Evolutionary conservation across 53 echinoderm and acorn worm genomes (phyloP).

Genomic region (Echinarachnius parma): DNA sequence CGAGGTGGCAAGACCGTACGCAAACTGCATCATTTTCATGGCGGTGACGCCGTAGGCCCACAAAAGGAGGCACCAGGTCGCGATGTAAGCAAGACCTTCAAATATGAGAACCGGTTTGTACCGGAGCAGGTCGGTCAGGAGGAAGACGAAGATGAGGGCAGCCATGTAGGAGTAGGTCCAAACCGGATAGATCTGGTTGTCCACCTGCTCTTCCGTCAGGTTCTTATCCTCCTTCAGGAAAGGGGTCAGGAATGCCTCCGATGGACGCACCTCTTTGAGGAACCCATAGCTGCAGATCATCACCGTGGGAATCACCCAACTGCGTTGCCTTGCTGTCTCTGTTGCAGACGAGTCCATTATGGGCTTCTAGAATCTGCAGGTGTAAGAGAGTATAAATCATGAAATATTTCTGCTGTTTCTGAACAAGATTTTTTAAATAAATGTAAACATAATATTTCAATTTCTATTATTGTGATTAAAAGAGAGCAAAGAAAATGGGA

Average conservation of each 20-base stretch:
- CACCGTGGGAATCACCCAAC: constrained; percentile 74
- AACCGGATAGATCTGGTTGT: constrained; percentile 76
- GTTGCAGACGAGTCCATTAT: too few relatives aligned
- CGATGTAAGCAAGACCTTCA: constrained; percentile 76
- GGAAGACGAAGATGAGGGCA: constrained; percentile 82
- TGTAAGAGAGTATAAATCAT: too few relatives aligned
- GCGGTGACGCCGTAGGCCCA: constrained; percentile 62
- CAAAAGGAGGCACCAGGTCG: constrained; percentile 68
- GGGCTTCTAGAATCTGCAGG: too few relatives aligned
- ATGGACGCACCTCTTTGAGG: constrained; percentile 89
- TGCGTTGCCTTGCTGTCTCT: constrained; percentile 5
- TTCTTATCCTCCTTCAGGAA: constrained; percentile 73
- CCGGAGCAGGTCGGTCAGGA: constrained; percentile 81
- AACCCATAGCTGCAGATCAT: constrained; percentile 87
- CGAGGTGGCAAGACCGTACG: constrained; percentile 87
- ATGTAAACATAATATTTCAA: too few relatives aligned
- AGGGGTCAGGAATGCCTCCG: constrained; percentile 92
- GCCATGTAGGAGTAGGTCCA: constrained; percentile 96
- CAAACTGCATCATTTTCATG: constrained; percentile 93
- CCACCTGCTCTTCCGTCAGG: constrained; percentile 63
- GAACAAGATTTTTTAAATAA: too few relatives aligned
- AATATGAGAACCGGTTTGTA: constrained; percentile 91
- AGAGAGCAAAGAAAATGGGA: too few relatives aligned
- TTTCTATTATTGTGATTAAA: too few relatives aligned
- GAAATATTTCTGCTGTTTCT: too few relatives aligned